Evolutionary conservation across 2,888 invertebrate genomes (phyloP).

Genomic region (Drosophila dives): DNA sequence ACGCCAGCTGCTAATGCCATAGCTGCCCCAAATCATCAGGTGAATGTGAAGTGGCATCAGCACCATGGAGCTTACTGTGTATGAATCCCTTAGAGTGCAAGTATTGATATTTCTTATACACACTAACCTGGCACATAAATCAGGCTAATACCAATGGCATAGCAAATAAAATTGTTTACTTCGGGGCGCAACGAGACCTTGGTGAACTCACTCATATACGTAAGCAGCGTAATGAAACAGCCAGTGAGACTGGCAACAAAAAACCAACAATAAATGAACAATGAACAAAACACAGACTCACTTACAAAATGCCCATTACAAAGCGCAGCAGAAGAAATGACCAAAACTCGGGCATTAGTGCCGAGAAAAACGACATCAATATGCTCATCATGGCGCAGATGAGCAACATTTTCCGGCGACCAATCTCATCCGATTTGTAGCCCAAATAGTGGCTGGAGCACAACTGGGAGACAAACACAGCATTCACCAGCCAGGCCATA

Average conservation of each 20-base stretch:
- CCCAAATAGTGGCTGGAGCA: conserved; percentile 35
- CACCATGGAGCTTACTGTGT: conserved; percentile 19
- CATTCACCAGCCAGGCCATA: conserved; percentile 36
- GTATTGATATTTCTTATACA: background rate
- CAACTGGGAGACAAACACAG: conserved; percentile 28
- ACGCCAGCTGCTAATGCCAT: conserved; percentile 35
- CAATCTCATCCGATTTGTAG: conserved; percentile 42
- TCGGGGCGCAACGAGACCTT: conserved; percentile 20
- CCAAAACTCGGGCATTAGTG: conserved; percentile 49
- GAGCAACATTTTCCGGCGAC: conserved; percentile 32
- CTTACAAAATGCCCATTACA: conserved; percentile 40
- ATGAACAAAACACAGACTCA: background rate
- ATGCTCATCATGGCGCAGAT: conserved; percentile 13
- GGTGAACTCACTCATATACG: conserved; percentile 51
- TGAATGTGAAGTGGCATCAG: conserved; percentile 13
- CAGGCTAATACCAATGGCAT: conserved; percentile 33
- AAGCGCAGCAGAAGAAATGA: conserved; percentile 35
- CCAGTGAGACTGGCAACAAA: conserved; percentile 34
- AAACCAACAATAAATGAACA: background rate
- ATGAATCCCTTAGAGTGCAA: background rate
- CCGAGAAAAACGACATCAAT: conserved; percentile 16
- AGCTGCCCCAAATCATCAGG: conserved; percentile 1
- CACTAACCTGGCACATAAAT: conserved; percentile 46
- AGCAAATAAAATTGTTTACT: conserved; percentile 22
- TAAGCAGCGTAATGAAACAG: conserved; percentile 13